Evolutionary conservation across 2,797 vertebrate species (phyloP).

Genomic region (Rhadinocentrus ornatus): DNA sequence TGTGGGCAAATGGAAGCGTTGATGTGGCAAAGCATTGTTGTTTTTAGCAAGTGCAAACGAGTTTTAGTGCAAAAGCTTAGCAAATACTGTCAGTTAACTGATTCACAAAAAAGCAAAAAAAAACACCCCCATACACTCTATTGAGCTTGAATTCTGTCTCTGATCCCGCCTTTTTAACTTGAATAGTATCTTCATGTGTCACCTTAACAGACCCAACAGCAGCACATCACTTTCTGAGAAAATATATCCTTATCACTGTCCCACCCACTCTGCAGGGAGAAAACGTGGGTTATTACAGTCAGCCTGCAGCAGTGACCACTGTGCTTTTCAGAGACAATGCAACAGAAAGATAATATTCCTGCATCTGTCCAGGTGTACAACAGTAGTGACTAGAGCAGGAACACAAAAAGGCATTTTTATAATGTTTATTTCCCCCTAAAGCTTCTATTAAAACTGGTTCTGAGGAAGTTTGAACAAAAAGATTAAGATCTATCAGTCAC

Average conservation of each 20-base stretch:
- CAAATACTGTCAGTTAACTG: not conserved
- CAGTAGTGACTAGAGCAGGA: not conserved
- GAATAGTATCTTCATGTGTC: constrained; percentile 50
- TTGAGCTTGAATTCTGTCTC: not conserved
- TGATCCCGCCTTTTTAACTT: constrained; percentile 43
- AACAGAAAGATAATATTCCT: not conserved
- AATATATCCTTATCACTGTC: constrained; percentile 67
- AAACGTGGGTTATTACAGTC: constrained; percentile 12
- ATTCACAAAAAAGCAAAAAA: too few species aligned
- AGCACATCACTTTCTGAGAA: constrained; percentile 47
- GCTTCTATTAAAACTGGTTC: not conserved
- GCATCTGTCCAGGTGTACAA: not conserved
- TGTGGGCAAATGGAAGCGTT: not conserved
- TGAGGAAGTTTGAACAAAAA: constrained; percentile 21
- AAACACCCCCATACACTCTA: not conserved
- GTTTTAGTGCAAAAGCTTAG: too few species aligned
- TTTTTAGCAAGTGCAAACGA: not conserved
- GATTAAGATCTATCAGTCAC: fast-evolving
- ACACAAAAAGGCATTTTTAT: not conserved
- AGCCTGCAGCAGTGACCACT: not conserved
- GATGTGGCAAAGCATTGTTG: not conserved
- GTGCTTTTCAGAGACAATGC: constrained; percentile 3
- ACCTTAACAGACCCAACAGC: constrained; percentile 43
- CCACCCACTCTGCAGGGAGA: constrained; percentile 52
- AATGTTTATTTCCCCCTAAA: constrained; percentile 18